These are phyloP conservation scores for Leptinotarsa haldemani DNA, from an alignment of 2,888 invertebrate species.

Conservation along the genomic window DNA sequence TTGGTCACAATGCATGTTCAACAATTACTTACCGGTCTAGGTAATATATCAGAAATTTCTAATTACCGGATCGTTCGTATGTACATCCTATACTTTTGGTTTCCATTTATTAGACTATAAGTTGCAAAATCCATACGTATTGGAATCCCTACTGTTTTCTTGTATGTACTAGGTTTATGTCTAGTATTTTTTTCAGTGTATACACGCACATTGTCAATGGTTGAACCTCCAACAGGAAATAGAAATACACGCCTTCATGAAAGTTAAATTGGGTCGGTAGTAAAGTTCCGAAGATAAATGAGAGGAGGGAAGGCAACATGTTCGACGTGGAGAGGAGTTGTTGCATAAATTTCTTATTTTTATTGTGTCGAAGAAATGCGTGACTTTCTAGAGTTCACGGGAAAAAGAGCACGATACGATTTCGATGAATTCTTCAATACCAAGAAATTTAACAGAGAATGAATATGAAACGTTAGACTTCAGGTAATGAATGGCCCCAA, in stretches of 20 bases:
- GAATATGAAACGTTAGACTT: not conserved
- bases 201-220: not conserved
- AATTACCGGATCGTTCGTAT: no score
- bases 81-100: no score
- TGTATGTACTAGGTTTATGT: not conserved
- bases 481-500: no score
- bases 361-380: conserved; percentile 9
- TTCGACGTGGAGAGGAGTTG: conserved; percentile 3
- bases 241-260: conserved; percentile 22
- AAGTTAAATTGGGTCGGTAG: conserved; percentile 33
- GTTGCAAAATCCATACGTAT: no score
- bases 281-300: conserved; percentile 26
- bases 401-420: not conserved
- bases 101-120: no score
- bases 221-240: conserved; percentile 20
- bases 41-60: no score
- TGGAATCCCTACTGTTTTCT: not conserved
- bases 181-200: not conserved
- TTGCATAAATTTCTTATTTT: conserved; percentile 14
- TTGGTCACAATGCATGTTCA: no score
- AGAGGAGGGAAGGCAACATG: conserved; percentile 14
- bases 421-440: not conserved
- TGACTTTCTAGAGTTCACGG: not conserved
- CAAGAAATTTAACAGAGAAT: not conserved
- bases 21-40: no score